Conservation (phyloP, 2,888 invertebrate genomes). For the Lingula anatina region DNA sequence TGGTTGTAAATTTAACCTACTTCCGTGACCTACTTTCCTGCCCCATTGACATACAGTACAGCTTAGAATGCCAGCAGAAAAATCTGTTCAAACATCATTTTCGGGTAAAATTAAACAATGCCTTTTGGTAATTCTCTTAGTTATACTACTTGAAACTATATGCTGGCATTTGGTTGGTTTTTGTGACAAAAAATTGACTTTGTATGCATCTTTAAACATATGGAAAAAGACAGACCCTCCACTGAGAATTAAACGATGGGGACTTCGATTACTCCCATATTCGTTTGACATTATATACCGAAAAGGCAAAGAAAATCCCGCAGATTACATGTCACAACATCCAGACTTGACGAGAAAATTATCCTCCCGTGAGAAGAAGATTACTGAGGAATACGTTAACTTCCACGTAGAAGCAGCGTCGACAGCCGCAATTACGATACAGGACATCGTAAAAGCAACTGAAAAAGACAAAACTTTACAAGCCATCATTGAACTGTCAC, state of each 20-base stretch:
- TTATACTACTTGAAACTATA: too few species aligned
- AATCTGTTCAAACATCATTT: too few species aligned
- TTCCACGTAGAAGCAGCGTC: conserved; percentile 7
- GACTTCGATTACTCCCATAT: conserved; percentile 15
- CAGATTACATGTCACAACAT: conserved; percentile 19
- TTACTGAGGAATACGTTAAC: conserved; percentile 13
- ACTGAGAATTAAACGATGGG: conserved; percentile 19
- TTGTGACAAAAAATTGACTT: too few species aligned
- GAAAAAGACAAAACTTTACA: background rate
- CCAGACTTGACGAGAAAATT: conserved; percentile 2
- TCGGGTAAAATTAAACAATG: too few species aligned
- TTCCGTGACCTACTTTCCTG: too few species aligned
- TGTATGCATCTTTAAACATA: too few species aligned
- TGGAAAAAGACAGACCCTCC: conserved; percentile 12
- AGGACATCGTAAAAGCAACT: conserved; percentile 2
- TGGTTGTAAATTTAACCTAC: too few species aligned
- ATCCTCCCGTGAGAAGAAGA: background rate
- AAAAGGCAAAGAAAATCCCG: conserved; percentile 16
- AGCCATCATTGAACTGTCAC: background rate
- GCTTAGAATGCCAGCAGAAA: too few species aligned
- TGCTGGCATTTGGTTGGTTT: too few species aligned
- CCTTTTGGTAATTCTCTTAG: too few species aligned
- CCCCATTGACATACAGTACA: too few species aligned
- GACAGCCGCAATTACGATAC: conserved; percentile 7
- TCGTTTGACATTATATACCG: conserved; percentile 11